Evolutionary conservation across 1,140 invertebrate species (phyloP).

Genomic region (Drosophila asahinai): DNA sequence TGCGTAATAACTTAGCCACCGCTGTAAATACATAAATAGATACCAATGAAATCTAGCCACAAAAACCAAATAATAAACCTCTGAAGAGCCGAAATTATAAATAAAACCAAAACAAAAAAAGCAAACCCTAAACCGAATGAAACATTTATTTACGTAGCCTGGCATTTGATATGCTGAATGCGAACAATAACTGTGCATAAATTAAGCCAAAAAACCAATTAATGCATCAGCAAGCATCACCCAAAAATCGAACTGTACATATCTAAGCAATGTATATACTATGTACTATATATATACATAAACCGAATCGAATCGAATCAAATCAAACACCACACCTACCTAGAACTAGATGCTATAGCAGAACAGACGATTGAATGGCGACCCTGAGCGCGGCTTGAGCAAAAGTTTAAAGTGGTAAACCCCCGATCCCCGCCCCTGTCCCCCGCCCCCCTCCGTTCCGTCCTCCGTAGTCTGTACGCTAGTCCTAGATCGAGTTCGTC

Average conservation of each 20-base stretch:
- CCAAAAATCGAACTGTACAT: slow-evolving; percentile 31
- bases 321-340: slow-evolving; percentile 6
- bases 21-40: slow-evolving; percentile 45
- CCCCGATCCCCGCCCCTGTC: slow-evolving; percentile 5
- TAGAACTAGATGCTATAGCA: slow-evolving; percentile 48
- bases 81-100: slow-evolving; percentile 2
- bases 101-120: slow-evolving; percentile 7
- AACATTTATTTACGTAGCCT: slow-evolving; percentile 31
- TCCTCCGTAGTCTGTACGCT: slow-evolving; percentile 23
- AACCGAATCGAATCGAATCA: slow-evolving; percentile 29
- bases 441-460: not conserved
- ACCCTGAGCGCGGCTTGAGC: slow-evolving; percentile 55
- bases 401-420: slow-evolving; percentile 48
- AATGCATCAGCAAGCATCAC: slow-evolving; percentile 33
- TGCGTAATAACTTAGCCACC: slow-evolving; percentile 65
- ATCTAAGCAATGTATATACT: slow-evolving; percentile 24
- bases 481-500: slow-evolving; percentile 42
- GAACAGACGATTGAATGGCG: slow-evolving; percentile 56
- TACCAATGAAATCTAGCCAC: slow-evolving; percentile 25
- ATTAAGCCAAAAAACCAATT: slow-evolving; percentile 29
- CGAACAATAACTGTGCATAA: slow-evolving; percentile 47
- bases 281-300: slow-evolving; percentile 13
- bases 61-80: slow-evolving; percentile 13
- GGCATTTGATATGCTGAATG: slow-evolving; percentile 47
- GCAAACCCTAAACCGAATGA: slow-evolving; percentile 23